Evolutionary conservation across 2,113 vertebrate species (phyloP).

Genomic region (Monarcha castaneiventris): DNA sequence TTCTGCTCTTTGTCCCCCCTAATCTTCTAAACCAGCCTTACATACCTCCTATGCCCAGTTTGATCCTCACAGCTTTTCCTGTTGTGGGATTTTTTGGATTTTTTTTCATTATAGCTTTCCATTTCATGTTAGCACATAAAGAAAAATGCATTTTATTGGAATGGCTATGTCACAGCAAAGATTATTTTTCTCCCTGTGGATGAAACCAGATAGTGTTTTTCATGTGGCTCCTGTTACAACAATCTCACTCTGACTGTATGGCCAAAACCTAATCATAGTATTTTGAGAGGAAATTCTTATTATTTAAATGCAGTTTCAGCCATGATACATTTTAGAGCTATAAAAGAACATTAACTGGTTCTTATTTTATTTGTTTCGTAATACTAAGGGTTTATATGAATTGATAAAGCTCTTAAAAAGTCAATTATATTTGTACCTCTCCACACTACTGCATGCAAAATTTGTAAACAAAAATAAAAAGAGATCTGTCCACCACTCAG

Average conservation of each 20-base stretch:
- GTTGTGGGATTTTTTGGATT: background rate
- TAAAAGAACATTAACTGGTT: constrained; percentile 17
- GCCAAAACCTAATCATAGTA: background rate
- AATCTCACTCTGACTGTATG: background rate
- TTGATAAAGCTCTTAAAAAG: constrained; percentile 29
- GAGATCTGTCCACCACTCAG: background rate
- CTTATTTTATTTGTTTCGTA: constrained; percentile 29
- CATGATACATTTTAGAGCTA: background rate
- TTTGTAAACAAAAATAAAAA: background rate
- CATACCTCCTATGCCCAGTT: background rate
- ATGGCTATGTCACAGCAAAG: background rate
- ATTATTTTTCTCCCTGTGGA: constrained; percentile 19
- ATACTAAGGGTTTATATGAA: background rate
- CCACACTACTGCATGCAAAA: background rate
- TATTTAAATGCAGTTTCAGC: constrained; percentile 31
- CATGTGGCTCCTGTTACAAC: background rate
- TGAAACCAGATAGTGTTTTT: background rate
- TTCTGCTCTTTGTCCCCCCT: background rate
- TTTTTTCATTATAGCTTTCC: background rate
- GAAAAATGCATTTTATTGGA: constrained; percentile 2
- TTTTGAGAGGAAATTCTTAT: constrained; percentile 13
- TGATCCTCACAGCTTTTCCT: background rate
- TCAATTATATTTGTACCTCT: background rate
- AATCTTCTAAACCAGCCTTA: constrained; percentile 13
- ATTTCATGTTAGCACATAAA: constrained; percentile 26